Conservation (phyloP, 1,140 invertebrate species). For the Panulirus ornatus region DNA sequence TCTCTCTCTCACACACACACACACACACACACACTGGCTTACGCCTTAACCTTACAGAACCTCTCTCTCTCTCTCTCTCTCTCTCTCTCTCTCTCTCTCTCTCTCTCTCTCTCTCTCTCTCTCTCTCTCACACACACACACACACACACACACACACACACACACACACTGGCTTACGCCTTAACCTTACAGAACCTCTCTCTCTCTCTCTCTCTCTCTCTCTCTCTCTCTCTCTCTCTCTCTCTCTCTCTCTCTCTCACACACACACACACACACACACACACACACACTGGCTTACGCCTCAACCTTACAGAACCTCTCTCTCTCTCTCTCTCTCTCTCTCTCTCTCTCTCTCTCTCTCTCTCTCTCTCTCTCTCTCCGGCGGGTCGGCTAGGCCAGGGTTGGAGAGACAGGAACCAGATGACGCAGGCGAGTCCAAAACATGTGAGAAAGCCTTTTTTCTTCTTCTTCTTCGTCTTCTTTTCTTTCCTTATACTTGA, state of each 20-base stretch:
- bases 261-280: constrained; percentile 10
- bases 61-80: constrained; percentile 11
- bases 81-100: constrained; percentile 36
- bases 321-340: no score
- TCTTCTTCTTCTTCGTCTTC: no score
- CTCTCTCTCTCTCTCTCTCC: constrained; percentile 19
- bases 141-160: background rate
- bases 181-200: background rate
- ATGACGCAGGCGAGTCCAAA: no score
- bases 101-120: constrained; percentile 25
- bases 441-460: no score
- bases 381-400: no score
- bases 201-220: constrained; percentile 18
- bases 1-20: no score
- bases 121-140: constrained; percentile 14
- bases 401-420: no score
- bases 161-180: background rate
- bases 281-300: no score
- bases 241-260: constrained; percentile 17
- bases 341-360: background rate
- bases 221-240: constrained; percentile 30
- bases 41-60: background rate
- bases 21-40: no score
- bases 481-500: no score
- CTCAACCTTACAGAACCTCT: no score